phyloP scores from a whole-genome alignment of 2,888 invertebrate species.

The Temnothorax rugatulus region DNA sequence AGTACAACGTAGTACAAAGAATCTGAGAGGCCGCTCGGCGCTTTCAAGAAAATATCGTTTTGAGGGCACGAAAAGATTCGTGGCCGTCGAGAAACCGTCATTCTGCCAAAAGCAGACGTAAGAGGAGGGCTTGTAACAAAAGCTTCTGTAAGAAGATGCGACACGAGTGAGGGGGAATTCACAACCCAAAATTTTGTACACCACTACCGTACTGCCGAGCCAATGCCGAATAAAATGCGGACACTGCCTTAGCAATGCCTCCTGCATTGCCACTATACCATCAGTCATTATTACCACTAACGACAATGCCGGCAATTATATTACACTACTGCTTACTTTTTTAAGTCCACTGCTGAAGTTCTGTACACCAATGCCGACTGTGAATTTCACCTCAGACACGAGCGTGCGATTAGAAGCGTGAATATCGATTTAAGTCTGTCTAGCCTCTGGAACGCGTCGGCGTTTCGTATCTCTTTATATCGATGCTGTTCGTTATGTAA shows the following conservation, averaged over 20 bases:
- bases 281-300: too few relatives aligned
- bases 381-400: too few relatives aligned
- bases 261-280: too few relatives aligned
- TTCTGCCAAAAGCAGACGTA: slow-evolving; percentile 28
- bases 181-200: too few relatives aligned
- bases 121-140: neutral
- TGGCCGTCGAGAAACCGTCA: slow-evolving; percentile 41
- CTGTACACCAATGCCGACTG: too few relatives aligned
- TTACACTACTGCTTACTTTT: too few relatives aligned
- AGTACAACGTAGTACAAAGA: slow-evolving; percentile 72
- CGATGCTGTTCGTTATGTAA: neutral
- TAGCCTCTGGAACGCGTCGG: neutral
- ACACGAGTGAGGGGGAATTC: slow-evolving; percentile 12
- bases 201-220: too few relatives aligned
- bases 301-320: too few relatives aligned
- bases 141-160: neutral
- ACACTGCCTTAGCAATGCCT: too few relatives aligned
- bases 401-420: slow-evolving; percentile 75
- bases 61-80: slow-evolving; percentile 57
- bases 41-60: slow-evolving; percentile 77
- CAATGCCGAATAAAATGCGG: too few relatives aligned
- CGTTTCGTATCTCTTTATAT: neutral
- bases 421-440: slow-evolving; percentile 77
- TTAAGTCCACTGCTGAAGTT: too few relatives aligned
- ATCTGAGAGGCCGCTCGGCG: slow-evolving; percentile 69